A percentile compares a stretch with the other conserved stretches of the same genome.
These are phyloP conservation scores for Sycophaga agraensis DNA, from an alignment of 1,140 invertebrate species.

Conservation along the genomic window DNA sequence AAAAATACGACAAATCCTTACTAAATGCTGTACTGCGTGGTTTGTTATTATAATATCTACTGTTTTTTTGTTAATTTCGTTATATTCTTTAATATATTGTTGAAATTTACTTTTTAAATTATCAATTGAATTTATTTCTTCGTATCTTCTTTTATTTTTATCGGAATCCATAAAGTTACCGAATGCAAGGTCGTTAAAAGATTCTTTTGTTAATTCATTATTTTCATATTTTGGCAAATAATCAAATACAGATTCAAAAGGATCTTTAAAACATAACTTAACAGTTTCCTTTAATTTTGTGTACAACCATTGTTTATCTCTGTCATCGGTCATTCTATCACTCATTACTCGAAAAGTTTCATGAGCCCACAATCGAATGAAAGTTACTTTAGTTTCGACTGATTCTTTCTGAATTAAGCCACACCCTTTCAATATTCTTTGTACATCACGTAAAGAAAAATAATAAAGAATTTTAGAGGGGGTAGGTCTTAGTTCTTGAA, in stretches of 20 bases:
- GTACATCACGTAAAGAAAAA: conserved; percentile 68
- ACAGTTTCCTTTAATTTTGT: conserved; percentile 53
- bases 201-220: conserved; percentile 59
- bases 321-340: conserved; percentile 65
- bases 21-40: conserved; percentile 66
- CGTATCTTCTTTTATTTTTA: conserved; percentile 60
- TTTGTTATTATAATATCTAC: conserved; percentile 67
- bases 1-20: conserved; percentile 65
- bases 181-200: conserved; percentile 66
- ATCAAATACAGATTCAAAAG: conserved; percentile 54
- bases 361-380: conserved; percentile 68
- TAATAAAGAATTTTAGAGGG: conserved; percentile 68
- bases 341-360: conserved; percentile 71
- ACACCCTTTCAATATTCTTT: conserved; percentile 65
- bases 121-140: conserved; percentile 64
- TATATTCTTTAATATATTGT: conserved; percentile 65
- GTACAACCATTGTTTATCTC: conserved; percentile 65
- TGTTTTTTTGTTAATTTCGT: conserved; percentile 62
- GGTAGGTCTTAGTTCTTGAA: conserved; percentile 59
- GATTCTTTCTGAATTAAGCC: conserved; percentile 67
- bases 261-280: conserved; percentile 62
- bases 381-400: conserved; percentile 58
- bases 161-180: conserved; percentile 64
- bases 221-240: conserved; percentile 46
- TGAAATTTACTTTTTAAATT: conserved; percentile 60